Evolutionary conservation across 2,888 invertebrate species (phyloP).

Genomic region (Pseudococcus longispinus): DNA sequence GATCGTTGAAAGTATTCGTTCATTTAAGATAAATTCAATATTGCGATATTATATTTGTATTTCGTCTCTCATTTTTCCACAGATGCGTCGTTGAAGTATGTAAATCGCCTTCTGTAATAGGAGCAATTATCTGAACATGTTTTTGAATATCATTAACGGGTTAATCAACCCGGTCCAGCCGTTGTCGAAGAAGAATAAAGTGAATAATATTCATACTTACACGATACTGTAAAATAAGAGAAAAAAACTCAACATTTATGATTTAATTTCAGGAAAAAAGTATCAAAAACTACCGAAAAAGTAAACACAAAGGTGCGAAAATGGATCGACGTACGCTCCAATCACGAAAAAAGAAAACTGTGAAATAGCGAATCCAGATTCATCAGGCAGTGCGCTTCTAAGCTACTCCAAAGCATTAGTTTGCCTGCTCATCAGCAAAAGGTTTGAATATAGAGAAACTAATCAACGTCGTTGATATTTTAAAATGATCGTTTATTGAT

Average conservation of each 20-base stretch:
- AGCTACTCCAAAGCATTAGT: constrained; percentile 84
- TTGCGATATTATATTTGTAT: too few relatives aligned
- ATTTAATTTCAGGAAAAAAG: constrained; percentile 64
- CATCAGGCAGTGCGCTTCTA: constrained; percentile 87
- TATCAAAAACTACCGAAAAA: constrained; percentile 67
- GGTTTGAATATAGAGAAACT: constrained; percentile 63
- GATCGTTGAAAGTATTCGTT: background rate
- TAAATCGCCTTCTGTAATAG: constrained; percentile 85
- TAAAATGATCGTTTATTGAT: constrained; percentile 1
- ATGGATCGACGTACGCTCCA: constrained; percentile 77
- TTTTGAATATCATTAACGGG: constrained; percentile 86
- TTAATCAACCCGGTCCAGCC: constrained; percentile 75
- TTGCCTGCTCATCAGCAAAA: constrained; percentile 73
- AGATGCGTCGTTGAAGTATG: constrained; percentile 81
- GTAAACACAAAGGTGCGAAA: constrained; percentile 75
- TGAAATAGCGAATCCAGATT: constrained; percentile 91
- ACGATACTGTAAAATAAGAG: background rate
- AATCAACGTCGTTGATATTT: background rate
- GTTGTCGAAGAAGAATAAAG: constrained; percentile 67
- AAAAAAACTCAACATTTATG: background rate
- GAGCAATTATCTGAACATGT: constrained; percentile 90
- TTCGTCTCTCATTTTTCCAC: background rate
- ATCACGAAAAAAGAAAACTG: constrained; percentile 76
- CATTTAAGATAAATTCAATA: background rate
- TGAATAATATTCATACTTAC: constrained; percentile 58